Percentiles rank a stretch among this genome's conserved stretches.
Conservation (phyloP, 2,888 invertebrate species). For the Nemoura dubitans region DNA sequence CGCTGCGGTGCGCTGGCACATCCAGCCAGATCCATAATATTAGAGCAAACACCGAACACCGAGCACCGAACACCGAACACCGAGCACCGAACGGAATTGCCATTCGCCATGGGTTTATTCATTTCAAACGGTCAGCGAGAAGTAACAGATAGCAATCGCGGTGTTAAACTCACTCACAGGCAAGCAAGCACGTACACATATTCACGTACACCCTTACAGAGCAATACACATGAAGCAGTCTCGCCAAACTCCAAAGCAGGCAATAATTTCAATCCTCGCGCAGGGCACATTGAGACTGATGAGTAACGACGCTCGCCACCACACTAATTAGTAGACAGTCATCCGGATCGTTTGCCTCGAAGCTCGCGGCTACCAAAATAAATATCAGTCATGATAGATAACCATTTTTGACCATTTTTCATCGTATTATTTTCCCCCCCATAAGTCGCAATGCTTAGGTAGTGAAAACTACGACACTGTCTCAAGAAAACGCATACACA, state of each 20-base stretch:
- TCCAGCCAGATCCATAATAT: neutral
- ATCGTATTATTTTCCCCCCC: neutral
- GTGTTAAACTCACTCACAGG: neutral
- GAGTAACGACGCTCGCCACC: neutral
- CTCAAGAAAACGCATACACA: neutral
- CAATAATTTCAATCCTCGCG: neutral
- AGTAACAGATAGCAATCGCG: neutral
- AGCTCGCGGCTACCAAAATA: neutral
- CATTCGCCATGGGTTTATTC: neutral
- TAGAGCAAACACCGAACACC: neutral
- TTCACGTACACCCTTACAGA: neutral
- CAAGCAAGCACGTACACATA: neutral
- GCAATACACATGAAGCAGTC: neutral
- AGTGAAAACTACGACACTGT: neutral
- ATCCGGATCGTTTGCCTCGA: neutral
- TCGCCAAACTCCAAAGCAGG: neutral
- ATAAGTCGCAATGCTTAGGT: neutral
- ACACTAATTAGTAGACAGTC: neutral
- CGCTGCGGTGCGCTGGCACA: neutral
- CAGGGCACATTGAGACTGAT: neutral
- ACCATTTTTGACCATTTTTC: neutral
- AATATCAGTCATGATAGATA: neutral
- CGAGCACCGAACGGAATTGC: neutral
- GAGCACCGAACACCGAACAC: too few relatives aligned
- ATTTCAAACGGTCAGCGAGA: neutral